These are phyloP conservation scores for Dasysyrphus tricinctus DNA, from an alignment of 2,888 invertebrate genomes.

Conservation along the genomic window DNA sequence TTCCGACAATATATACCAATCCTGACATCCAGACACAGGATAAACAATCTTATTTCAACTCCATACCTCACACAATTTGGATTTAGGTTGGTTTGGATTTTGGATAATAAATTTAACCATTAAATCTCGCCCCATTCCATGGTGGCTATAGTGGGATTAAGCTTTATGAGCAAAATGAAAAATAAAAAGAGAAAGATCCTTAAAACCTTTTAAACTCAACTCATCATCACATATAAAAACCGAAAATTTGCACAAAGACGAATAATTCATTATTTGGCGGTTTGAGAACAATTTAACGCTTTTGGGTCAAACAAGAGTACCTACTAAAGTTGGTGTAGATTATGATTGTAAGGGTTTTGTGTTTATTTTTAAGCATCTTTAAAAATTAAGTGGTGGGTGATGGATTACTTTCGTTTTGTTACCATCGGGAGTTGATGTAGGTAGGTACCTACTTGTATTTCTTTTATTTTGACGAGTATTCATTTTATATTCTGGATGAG, in stretches of 20 bases:
- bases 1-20: neutral
- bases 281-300: slow-evolving; percentile 9
- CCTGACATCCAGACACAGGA: neutral
- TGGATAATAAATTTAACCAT: slow-evolving; percentile 30
- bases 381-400: slow-evolving; percentile 4
- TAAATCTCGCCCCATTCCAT: neutral
- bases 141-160: slow-evolving; percentile 18
- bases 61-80: slow-evolving; percentile 34
- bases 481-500: neutral
- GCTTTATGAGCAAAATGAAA: slow-evolving; percentile 2
- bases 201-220: slow-evolving; percentile 6
- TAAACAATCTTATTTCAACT: slow-evolving; percentile 1
- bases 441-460: neutral
- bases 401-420: neutral
- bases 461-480: neutral
- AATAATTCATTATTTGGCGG: slow-evolving; percentile 1
- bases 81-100: neutral
- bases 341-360: neutral
- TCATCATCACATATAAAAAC: slow-evolving; percentile 9
- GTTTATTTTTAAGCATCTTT: neutral
- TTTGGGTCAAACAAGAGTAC: neutral
- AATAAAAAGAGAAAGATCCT: neutral
- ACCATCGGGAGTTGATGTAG: neutral
- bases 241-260: neutral
- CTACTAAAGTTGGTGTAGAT: neutral